Evolutionary conservation across 2,888 invertebrate species (phyloP).

Genomic region (Thysanoteuthis rhombus): DNA sequence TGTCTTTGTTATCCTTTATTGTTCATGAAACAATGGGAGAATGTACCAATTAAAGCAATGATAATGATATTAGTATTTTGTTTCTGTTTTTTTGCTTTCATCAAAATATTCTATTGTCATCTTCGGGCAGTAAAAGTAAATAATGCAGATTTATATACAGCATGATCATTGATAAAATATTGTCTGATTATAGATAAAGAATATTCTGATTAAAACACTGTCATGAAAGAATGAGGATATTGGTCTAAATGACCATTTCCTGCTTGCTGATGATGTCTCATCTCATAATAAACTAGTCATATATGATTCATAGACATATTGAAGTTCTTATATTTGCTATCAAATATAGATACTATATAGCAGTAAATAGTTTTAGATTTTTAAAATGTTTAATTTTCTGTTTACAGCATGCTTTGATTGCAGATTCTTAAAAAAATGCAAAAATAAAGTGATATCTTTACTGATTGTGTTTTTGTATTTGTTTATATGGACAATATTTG

Average conservation of each 20-base stretch:
- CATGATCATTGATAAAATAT: background rate
- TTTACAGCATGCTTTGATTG: background rate
- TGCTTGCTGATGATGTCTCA: background rate
- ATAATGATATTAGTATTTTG: background rate
- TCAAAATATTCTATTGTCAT: background rate
- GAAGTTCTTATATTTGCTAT: background rate
- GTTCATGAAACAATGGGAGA: background rate
- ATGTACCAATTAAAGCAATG: background rate
- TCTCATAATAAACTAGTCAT: background rate
- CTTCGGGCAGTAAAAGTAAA: background rate
- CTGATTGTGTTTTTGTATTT: constrained; percentile 12
- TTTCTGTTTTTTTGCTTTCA: too few species aligned
- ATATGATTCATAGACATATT: background rate
- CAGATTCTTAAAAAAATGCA: background rate
- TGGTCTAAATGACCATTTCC: background rate
- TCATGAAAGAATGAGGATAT: background rate
- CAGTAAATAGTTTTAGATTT: background rate
- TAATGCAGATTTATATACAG: background rate
- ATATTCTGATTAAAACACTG: background rate
- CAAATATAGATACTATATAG: background rate
- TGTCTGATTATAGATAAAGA: background rate
- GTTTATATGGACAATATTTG: constrained; percentile 12
- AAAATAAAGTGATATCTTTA: constrained; percentile 12
- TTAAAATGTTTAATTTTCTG: background rate
- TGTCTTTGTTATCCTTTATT: background rate